Evolutionary conservation across 2,888 invertebrate genomes (phyloP).

Genomic region (Hydroisotoma schaefferi): DNA sequence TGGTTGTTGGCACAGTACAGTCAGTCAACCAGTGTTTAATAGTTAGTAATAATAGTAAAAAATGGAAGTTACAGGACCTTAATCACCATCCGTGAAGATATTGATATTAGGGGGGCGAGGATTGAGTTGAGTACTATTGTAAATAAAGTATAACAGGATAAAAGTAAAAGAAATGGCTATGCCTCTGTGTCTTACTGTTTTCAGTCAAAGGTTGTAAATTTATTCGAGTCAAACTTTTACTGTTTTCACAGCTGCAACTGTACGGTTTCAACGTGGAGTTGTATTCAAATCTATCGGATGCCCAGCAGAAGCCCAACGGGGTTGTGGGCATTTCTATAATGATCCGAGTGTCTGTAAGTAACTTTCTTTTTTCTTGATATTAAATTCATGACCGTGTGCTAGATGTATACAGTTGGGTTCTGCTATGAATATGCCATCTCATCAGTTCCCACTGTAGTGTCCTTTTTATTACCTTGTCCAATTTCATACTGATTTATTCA

Average conservation of each 20-base stretch:
- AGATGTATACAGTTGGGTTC: too few relatives aligned
- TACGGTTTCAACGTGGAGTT: conserved; percentile 96
- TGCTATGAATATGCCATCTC: too few relatives aligned
- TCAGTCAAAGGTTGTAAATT: conserved; percentile 23
- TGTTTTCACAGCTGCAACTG: conserved; percentile 76
- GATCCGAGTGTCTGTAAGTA: conserved; percentile 68
- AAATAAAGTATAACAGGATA: too few relatives aligned
- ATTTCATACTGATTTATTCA: not conserved
- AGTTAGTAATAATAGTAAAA: too few relatives aligned
- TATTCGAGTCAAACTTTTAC: conserved; percentile 35
- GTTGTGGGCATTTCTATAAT: conserved; percentile 91
- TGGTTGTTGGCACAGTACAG: too few relatives aligned
- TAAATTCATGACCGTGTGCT: too few relatives aligned
- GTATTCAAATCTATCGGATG: conserved; percentile 94
- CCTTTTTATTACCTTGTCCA: not conserved
- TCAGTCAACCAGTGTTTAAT: too few relatives aligned
- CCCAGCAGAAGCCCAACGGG: conserved; percentile 93
- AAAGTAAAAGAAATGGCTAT: not conserved
- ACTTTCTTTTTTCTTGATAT: conserved; percentile 7
- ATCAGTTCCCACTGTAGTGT: conserved; percentile 1
- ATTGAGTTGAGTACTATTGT: too few relatives aligned
- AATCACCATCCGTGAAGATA: too few relatives aligned
- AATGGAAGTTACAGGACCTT: too few relatives aligned
- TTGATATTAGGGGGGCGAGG: too few relatives aligned
- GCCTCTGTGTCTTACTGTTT: not conserved